phyloP scores from a whole-genome alignment of 2,113 vertebrate genomes.

The Puffinus mauretanicus region DNA sequence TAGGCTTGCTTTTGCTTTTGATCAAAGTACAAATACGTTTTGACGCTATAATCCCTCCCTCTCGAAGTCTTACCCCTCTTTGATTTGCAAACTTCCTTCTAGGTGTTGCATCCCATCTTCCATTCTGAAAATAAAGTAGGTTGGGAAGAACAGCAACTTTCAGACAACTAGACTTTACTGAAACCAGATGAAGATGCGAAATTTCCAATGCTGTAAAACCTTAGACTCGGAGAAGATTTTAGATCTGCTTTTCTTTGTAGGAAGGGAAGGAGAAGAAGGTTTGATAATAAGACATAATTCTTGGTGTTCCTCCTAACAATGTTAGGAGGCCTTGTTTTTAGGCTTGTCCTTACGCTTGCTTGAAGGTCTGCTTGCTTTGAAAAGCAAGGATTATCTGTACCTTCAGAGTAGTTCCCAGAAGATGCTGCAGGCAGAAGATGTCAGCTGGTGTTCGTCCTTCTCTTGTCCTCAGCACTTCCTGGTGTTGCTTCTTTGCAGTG shows the following conservation, averaged over 20 bases:
- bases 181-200: rapidly evolving
- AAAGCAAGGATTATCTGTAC: not conserved
- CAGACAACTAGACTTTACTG: not conserved
- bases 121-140: not conserved
- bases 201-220: not conserved
- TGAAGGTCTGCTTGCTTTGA: not conserved
- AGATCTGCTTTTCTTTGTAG: not conserved
- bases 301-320: not conserved
- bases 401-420: not conserved
- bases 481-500: not conserved
- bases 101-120: not conserved
- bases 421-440: not conserved
- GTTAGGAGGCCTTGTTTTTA: not conserved
- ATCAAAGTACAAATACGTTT: not conserved
- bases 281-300: not conserved
- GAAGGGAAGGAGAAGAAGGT: not conserved
- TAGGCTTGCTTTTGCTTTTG: not conserved
- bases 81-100: not conserved
- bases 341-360: not conserved
- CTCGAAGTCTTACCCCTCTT: not conserved
- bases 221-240: not conserved
- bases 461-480: not conserved
- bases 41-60: not conserved
- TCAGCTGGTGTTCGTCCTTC: not conserved
- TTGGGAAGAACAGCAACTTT: not conserved